These are phyloP conservation scores for Pediacus dermestoides DNA, from an alignment of 2,888 invertebrate species.

Conservation along the genomic window DNA sequence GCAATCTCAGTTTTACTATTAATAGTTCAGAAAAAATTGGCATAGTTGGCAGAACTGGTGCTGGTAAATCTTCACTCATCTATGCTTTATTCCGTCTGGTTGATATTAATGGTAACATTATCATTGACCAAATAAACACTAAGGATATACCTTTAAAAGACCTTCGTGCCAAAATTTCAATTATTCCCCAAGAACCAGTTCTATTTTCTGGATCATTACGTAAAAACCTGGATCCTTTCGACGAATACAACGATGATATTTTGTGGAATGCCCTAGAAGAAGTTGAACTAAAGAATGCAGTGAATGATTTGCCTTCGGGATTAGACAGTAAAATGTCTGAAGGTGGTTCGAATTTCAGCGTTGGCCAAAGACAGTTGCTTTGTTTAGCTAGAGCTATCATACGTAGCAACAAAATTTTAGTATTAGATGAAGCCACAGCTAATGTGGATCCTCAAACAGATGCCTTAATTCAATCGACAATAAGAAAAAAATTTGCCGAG, in stretches of 20 bases:
- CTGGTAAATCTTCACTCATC: constrained; percentile 75
- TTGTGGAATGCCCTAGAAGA: constrained; percentile 84
- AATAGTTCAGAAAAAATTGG: constrained; percentile 71
- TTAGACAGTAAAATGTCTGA: constrained; percentile 71
- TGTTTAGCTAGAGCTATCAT: constrained; percentile 64
- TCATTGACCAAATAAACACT: constrained; percentile 75
- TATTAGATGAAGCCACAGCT: constrained; percentile 71
- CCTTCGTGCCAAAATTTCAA: constrained; percentile 72
- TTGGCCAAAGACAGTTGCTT: constrained; percentile 62
- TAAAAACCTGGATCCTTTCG: constrained; percentile 86
- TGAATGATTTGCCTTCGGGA: constrained; percentile 58
- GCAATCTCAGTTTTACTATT: constrained; percentile 58
- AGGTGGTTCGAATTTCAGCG: constrained; percentile 54
- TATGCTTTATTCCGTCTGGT: constrained; percentile 77
- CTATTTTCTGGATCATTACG: constrained; percentile 83
- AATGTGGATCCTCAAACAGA: constrained; percentile 79
- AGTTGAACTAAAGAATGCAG: constrained; percentile 70
- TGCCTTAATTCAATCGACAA: constrained; percentile 71
- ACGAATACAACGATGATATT: constrained; percentile 69
- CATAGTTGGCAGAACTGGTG: constrained; percentile 78
- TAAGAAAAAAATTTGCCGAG: constrained; percentile 68
- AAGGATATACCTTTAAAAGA: constrained; percentile 66
- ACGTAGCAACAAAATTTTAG: constrained; percentile 46
- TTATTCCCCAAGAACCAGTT: constrained; percentile 84
- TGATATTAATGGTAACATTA: constrained; percentile 70